Base-by-base conservation (phyloP, 2,113 vertebrate species). In the Tinamus guttatus region DNA sequence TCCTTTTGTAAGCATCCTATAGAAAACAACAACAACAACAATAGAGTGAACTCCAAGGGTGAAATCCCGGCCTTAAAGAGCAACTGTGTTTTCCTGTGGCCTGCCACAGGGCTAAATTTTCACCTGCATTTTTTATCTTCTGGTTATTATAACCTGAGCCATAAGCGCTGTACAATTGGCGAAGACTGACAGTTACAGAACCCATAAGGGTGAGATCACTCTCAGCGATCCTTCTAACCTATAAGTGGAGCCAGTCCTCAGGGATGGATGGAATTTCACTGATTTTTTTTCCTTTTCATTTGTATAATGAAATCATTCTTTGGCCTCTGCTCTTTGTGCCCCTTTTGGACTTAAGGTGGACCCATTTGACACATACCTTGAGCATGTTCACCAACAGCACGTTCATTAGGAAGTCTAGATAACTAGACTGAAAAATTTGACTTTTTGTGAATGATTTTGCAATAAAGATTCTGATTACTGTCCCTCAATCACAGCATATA, bases 211-310 rank as follows among this genome's bases (percentile, higher is more conserved):
- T 94, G 93, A 97, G 93, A 77, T 95, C 87, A 96, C 54, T 81
- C 80, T 49, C 64, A 91, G 68, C 20, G 16, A 40, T 86, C 92
- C 95, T 64, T 91, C 85, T 83, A 58, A 95, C 89, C 91, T 96
- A 94, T 94, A 92, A 95, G 78, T 95, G 92, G 92, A 96, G 94
- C 38, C 76, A 36, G 81, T 83, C 96, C 96, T 96, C 22, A 5
- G 96, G 96, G 96, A 96, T 10, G 70, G 92, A 88, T 96, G 89
- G 78, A 82, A 94, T 98, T 97, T 88, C 96, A 94, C 60, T 74
- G 93, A 49, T 1, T 95, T 95, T 97, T 43, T 52, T 95, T 71
- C 85, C 87, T 70, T 96, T 97, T 97, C 93, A 81, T 95, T 70
- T 87, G 60, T 90, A 52, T 90, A 96, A 97, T 93, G 73, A 97